These are phyloP conservation scores for Theristicus caerulescens DNA, from an alignment of 2,113 vertebrate species.

Conservation along the genomic window DNA sequence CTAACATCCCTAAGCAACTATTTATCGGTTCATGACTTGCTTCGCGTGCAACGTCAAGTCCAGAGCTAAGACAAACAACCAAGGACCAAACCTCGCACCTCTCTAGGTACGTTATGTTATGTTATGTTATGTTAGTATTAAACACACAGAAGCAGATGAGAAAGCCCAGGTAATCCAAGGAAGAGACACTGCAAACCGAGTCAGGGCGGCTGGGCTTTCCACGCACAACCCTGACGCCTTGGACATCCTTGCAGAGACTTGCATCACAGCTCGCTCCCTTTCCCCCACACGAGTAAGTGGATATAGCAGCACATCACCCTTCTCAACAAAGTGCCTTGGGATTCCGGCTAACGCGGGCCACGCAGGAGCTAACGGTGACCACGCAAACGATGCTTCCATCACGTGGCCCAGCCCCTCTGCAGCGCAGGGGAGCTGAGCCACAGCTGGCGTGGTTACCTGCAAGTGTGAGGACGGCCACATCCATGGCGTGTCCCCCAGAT, in stretches of 20 bases:
- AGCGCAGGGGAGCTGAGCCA: neutral
- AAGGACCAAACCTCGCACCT: neutral
- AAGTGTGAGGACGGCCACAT: neutral
- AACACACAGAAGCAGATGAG: neutral
- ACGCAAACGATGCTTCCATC: neutral
- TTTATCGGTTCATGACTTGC: neutral
- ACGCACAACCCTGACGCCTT: neutral
- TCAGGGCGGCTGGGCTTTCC: neutral
- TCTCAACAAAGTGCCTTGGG: neutral
- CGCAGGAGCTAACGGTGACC: neutral
- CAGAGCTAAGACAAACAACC: neutral
- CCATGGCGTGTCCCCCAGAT: neutral
- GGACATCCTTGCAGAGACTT: neutral
- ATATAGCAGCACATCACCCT: neutral
- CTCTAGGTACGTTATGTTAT: neutral
- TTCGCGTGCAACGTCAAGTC: neutral
- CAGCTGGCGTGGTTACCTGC: neutral
- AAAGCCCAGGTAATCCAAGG: neutral
- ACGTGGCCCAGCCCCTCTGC: neutral
- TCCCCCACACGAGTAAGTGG: too few relatives aligned
- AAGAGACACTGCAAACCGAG: neutral
- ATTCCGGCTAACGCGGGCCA: neutral
- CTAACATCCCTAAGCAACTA: neutral
- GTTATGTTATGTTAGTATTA: neutral
- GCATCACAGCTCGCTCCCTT: neutral